phyloP scores from a whole-genome alignment of 2,797 vertebrate genomes.

The Petrocephalus schoutedeni region DNA sequence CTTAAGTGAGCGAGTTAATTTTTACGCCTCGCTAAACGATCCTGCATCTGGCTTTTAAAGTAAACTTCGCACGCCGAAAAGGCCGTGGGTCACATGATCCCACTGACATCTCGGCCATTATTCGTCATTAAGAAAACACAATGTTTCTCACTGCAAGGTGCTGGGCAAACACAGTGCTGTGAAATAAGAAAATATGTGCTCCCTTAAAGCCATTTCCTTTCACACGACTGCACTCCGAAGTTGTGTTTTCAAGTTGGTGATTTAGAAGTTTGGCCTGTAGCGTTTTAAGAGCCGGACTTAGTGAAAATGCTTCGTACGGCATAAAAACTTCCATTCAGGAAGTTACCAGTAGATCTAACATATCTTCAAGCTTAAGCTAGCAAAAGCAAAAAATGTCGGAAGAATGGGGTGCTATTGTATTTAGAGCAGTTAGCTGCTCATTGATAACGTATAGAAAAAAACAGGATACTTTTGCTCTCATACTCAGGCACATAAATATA shows the following conservation, averaged over 20 bases:
- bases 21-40: constrained; percentile 18
- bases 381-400: background rate
- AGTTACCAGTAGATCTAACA: background rate
- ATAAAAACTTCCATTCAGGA: constrained; percentile 15
- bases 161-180: constrained; percentile 49
- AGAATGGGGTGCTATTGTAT: background rate
- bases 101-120: constrained; percentile 47
- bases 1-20: constrained; percentile 19
- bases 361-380: background rate
- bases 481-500: background rate
- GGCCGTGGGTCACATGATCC: constrained; percentile 40
- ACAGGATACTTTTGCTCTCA: background rate
- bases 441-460: constrained; percentile 2
- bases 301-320: background rate
- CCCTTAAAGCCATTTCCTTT: constrained; percentile 47
- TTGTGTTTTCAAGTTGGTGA: background rate
- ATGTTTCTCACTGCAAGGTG: constrained; percentile 55
- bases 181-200: constrained; percentile 49
- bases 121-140: constrained; percentile 57
- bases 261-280: constrained; percentile 6
- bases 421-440: background rate
- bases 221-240: constrained; percentile 36
- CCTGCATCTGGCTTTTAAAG: constrained; percentile 42
- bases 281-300: background rate
- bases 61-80: constrained; percentile 30